phyloP scores from a whole-genome alignment of 2,113 vertebrate genomes.

The Xiphophorus couchianus region DNA sequence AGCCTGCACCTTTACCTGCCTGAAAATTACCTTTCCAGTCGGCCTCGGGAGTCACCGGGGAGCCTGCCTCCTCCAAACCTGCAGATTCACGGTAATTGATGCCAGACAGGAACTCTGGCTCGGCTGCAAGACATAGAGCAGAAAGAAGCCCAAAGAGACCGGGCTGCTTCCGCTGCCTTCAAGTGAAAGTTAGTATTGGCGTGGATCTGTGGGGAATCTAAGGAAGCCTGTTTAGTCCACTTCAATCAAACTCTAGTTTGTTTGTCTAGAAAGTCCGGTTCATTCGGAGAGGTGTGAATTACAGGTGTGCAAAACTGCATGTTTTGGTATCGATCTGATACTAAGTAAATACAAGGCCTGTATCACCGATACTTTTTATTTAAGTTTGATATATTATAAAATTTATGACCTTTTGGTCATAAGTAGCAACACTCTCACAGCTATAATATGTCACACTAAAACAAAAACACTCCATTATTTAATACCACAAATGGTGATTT shows the following conservation, averaged over 20 bases:
- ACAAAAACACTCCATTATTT: background rate
- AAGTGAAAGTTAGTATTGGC: background rate
- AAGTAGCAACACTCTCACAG: background rate
- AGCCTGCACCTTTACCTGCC: conserved; percentile 49
- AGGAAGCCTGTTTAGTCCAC: too few species aligned
- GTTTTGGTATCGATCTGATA: too few species aligned
- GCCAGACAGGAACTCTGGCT: conserved; percentile 48
- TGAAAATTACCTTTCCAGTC: conserved; percentile 68
- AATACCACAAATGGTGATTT: background rate
- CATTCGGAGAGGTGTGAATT: too few species aligned
- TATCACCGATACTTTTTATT: too few species aligned
- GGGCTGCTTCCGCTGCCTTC: conserved; percentile 23
- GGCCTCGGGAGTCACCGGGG: conserved; percentile 37
- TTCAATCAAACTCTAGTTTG: too few species aligned
- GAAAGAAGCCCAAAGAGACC: conserved; percentile 39
- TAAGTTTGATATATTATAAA: too few species aligned
- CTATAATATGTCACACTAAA: background rate
- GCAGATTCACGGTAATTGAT: conserved; percentile 42
- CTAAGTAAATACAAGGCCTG: too few species aligned
- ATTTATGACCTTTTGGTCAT: too few species aligned
- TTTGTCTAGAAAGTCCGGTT: too few species aligned
- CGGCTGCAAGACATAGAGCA: conserved; percentile 34
- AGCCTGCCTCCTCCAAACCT: conserved; percentile 42
- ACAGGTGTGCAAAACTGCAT: too few species aligned
- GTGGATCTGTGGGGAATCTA: background rate